Conservation (phyloP, 2,113 vertebrate genomes). For the Balaenoptera acutorostrata region DNA sequence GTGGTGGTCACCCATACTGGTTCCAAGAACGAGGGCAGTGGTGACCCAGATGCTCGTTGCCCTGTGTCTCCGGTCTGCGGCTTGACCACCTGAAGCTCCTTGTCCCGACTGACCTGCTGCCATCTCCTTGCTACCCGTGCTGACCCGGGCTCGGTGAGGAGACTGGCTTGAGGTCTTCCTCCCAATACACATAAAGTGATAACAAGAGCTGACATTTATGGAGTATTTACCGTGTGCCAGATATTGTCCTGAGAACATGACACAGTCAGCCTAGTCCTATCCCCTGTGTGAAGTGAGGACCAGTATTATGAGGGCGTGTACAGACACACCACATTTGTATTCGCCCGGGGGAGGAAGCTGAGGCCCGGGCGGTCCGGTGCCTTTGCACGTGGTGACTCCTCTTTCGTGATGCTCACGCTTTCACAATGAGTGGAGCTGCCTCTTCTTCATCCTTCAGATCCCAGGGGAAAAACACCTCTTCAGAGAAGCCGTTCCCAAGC, state of each 20-base stretch:
- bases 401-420: background rate
- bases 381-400: background rate
- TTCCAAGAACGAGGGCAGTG: background rate
- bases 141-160: background rate
- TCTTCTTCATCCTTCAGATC: background rate
- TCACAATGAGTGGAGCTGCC: background rate
- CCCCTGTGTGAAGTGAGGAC: no score
- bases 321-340: background rate
- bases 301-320: background rate
- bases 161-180: background rate
- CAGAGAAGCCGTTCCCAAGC: background rate
- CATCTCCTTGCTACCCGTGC: background rate
- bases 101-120: background rate
- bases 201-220: background rate
- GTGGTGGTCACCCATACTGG: background rate
- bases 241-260: background rate
- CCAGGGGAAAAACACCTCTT: background rate
- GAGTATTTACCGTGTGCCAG: background rate
- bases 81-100: background rate
- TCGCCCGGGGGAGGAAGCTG: background rate
- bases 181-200: background rate
- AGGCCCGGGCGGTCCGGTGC: background rate
- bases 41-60: background rate
- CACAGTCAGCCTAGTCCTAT: background rate
- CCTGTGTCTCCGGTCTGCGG: background rate